Conservation (phyloP, 2,888 invertebrate genomes). For the Acanthosepion esculentum region DNA sequence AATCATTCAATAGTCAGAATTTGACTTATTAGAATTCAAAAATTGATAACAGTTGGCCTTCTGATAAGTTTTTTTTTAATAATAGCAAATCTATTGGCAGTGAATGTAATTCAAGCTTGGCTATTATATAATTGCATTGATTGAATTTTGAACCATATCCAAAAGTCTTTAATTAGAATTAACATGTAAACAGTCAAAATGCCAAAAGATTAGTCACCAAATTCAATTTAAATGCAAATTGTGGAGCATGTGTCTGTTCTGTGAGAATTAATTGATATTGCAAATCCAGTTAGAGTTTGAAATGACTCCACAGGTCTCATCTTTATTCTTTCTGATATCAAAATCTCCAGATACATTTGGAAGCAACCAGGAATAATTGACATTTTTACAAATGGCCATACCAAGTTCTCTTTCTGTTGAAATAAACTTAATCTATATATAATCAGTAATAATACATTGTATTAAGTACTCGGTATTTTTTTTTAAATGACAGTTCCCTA, state of each 20-base stretch:
- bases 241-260: neutral
- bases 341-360: neutral
- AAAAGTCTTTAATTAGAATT: neutral
- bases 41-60: neutral
- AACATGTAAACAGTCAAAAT: conserved; percentile 22
- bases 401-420: neutral
- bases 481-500: no score
- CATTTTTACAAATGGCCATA: neutral
- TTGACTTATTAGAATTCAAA: neutral
- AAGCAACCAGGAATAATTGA: neutral
- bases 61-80: neutral
- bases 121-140: conserved; percentile 8
- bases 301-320: neutral
- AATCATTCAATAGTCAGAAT: no score
- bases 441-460: no score
- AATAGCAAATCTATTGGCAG: neutral
- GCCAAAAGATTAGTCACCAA: neutral
- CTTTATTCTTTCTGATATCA: neutral
- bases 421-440: no score
- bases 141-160: neutral
- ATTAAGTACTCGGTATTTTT: no score
- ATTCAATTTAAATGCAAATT: conserved; percentile 33
- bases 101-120: neutral
- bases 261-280: neutral
- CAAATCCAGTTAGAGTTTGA: conserved; percentile 6